These are phyloP conservation scores for Telenomus remus DNA, from an alignment of 1,140 invertebrate genomes.

Conservation along the genomic window DNA sequence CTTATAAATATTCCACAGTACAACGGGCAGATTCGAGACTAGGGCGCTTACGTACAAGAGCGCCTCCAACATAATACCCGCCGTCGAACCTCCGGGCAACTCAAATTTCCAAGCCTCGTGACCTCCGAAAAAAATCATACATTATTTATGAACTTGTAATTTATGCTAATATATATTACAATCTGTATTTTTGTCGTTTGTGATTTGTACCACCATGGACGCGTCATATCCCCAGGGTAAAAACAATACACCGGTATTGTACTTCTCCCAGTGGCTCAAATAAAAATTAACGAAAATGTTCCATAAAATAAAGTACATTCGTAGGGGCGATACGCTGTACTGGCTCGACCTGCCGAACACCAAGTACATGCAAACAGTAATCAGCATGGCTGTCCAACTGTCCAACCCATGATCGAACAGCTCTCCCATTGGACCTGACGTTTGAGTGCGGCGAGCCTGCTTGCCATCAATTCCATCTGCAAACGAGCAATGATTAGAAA, in stretches of 20 bases:
- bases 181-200: neutral
- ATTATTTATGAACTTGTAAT: neutral
- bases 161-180: neutral
- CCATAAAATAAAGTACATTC: conserved; percentile 91
- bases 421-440: conserved; percentile 95
- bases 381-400: conserved; percentile 94
- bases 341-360: conserved; percentile 90
- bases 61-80: conserved; percentile 88
- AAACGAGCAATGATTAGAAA: conserved; percentile 1
- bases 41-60: conserved; percentile 89
- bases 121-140: conserved; percentile 76
- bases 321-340: conserved; percentile 80
- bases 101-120: conserved; percentile 89
- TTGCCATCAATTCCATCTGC: conserved; percentile 99
- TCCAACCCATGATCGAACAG: conserved; percentile 99
- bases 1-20: conserved; percentile 92
- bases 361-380: conserved; percentile 93
- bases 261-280: conserved; percentile 97
- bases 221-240: conserved; percentile 98
- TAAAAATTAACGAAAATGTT: conserved; percentile 95
- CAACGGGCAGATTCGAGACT: conserved; percentile 88
- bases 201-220: conserved; percentile 87
- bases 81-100: conserved; percentile 81
- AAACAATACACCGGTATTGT: conserved; percentile 96
- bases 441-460: conserved; percentile 95